Evolutionary conservation across 2,888 invertebrate species (phyloP).

Genomic region (Myopa testacea): DNA sequence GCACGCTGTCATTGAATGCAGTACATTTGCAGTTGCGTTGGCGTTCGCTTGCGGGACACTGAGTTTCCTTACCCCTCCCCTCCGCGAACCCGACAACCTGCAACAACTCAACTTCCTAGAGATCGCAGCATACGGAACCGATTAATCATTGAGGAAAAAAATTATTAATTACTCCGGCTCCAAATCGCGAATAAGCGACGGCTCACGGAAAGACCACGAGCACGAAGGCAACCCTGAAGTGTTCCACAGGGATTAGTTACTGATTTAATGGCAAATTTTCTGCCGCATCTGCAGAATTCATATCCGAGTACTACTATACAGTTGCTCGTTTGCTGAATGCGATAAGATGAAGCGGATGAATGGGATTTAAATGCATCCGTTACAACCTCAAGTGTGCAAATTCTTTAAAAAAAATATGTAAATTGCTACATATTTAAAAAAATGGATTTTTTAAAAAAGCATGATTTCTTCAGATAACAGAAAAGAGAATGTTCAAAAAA

Average conservation of each 20-base stretch:
- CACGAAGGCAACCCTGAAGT: constrained; percentile 27
- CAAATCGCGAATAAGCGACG: constrained; percentile 10
- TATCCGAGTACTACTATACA: neutral
- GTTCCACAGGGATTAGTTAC: constrained; percentile 31
- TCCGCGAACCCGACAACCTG: neutral
- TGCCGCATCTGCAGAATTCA: constrained; percentile 7
- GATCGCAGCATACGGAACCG: constrained; percentile 3
- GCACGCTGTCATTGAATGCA: neutral
- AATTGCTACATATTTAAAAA: neutral
- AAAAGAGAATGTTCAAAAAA: no score
- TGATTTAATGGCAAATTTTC: constrained; percentile 28
- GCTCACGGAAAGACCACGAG: neutral
- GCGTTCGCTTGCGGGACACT: constrained; percentile 11
- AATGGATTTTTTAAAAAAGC: neutral
- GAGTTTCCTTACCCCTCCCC: constrained; percentile 7
- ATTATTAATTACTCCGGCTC: constrained; percentile 32
- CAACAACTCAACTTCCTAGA: neutral
- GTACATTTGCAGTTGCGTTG: constrained; percentile 9
- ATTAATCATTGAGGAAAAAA: constrained; percentile 25
- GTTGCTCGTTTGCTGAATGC: neutral
- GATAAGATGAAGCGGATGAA: constrained; percentile 22
- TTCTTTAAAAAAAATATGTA: neutral
- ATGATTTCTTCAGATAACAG: neutral
- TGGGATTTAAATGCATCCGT: constrained; percentile 28
- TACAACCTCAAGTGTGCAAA: neutral